Evolutionary conservation across 2,888 invertebrate genomes (phyloP).

Genomic region (Drosophila pseudotakahashii): DNA sequence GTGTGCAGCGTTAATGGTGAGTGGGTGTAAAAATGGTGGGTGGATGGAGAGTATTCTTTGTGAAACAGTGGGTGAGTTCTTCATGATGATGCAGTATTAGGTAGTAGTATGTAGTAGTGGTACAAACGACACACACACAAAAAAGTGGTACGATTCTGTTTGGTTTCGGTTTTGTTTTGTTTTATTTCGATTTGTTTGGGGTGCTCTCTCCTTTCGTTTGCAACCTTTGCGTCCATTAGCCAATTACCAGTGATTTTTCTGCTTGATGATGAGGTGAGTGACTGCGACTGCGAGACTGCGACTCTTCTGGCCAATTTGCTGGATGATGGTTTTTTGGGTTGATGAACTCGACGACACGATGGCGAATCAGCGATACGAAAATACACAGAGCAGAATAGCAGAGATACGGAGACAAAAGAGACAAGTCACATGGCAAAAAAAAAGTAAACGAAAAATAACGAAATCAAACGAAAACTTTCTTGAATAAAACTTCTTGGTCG

Average conservation of each 20-base stretch:
- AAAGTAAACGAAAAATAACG: constrained; percentile 30
- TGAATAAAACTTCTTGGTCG: constrained; percentile 17
- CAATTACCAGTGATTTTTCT: constrained; percentile 73
- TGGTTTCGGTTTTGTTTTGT: constrained; percentile 10
- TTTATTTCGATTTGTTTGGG: constrained; percentile 8
- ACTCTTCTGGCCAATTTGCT: constrained; percentile 66
- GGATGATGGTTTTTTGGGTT: constrained; percentile 52
- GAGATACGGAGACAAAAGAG: constrained; percentile 27
- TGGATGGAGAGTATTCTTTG: constrained; percentile 15
- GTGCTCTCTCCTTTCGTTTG: constrained; percentile 16
- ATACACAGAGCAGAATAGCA: constrained; percentile 13
- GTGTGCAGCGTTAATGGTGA: constrained; percentile 71
- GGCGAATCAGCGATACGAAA: constrained; percentile 29
- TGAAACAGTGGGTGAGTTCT: constrained; percentile 17
- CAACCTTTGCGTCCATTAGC: constrained; percentile 62
- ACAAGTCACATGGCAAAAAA: constrained; percentile 35
- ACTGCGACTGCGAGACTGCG: constrained; percentile 22
- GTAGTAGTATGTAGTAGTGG: constrained; percentile 24
- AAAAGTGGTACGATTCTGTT: constrained; percentile 14
- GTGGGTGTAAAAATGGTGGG: constrained; percentile 1
- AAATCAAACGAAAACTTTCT: constrained; percentile 38
- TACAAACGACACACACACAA: constrained; percentile 35
- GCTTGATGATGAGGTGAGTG: constrained; percentile 68
- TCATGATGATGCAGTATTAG: neutral
- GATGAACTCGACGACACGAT: constrained; percentile 51